These are phyloP conservation scores for Emys orbicularis DNA, from an alignment of 2,797 vertebrate species.

Conservation along the genomic window DNA sequence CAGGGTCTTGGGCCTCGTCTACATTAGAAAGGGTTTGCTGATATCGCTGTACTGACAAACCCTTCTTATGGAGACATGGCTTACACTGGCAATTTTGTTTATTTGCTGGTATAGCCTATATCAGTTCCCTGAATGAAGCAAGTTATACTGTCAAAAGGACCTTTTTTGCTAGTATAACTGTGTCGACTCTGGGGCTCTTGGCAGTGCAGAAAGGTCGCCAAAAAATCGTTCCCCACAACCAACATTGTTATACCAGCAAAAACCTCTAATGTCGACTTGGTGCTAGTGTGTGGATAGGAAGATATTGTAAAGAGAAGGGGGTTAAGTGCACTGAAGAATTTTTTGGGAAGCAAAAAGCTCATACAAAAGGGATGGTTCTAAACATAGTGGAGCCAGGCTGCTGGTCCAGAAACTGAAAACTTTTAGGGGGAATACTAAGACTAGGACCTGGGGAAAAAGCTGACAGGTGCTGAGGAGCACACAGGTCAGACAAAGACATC, in stretches of 20 bases:
- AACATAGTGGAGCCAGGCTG: not conserved
- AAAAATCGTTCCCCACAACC: not conserved
- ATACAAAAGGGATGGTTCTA: not conserved
- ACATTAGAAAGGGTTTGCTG: not conserved
- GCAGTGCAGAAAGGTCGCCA: not conserved
- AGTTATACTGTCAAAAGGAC: not conserved
- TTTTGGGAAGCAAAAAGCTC: not conserved
- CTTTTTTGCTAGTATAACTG: not conserved
- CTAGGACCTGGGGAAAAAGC: slow-evolving; percentile 30
- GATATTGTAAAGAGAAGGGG: not conserved
- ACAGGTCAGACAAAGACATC: slow-evolving; percentile 71
- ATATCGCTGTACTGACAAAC: not conserved
- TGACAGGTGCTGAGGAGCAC: slow-evolving; percentile 65
- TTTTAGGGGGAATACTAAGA: slow-evolving; percentile 38
- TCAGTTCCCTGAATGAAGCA: not conserved
- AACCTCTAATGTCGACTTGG: not conserved
- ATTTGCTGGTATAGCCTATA: not conserved
- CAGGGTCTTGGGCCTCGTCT: not conserved
- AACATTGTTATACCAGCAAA: accelerated
- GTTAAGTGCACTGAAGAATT: not conserved
- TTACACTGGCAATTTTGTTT: not conserved
- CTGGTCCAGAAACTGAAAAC: not conserved
- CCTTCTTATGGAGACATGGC: not conserved
- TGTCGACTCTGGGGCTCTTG: not conserved
- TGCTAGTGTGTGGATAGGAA: not conserved